Evolutionary conservation across 2,797 vertebrate genomes (phyloP).

Genomic region (Sebastes matsubarae): DNA sequence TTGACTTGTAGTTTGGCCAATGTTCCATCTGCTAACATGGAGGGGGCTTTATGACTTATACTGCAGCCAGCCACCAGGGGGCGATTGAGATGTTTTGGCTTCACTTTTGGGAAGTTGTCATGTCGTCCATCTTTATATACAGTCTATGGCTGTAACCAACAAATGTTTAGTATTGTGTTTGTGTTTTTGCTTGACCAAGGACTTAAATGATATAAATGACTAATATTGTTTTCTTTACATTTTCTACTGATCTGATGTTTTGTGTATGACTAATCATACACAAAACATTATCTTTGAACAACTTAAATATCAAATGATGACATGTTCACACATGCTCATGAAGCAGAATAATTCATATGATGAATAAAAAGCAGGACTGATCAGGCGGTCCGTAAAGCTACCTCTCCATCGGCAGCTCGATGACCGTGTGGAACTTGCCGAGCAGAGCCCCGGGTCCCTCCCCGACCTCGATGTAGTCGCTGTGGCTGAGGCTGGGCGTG

Average conservation of each 20-base stretch:
- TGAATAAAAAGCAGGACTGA: background rate
- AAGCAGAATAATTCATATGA: background rate
- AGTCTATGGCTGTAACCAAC: background rate
- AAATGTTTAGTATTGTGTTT: background rate
- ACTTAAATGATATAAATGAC: background rate
- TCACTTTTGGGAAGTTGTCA: no score
- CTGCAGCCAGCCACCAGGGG: no score
- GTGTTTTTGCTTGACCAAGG: background rate
- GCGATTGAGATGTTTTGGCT: no score
- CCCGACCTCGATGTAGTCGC: slow-evolving; percentile 96
- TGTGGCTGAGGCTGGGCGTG: slow-evolving; percentile 82
- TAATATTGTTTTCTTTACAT: background rate
- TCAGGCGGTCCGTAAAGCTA: slow-evolving; percentile 45
- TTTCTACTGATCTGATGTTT: background rate
- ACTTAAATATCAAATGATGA: background rate
- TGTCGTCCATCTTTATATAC: no score
- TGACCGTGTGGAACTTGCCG: slow-evolving; percentile 95
- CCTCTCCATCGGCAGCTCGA: slow-evolving; percentile 95
- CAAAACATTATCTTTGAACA: background rate
- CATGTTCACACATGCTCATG: background rate
- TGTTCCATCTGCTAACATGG: no score
- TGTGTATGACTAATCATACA: background rate
- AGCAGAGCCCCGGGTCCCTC: slow-evolving; percentile 94
- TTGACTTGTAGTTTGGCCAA: no score
- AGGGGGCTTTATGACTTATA: no score